phyloP scores from a whole-genome alignment of 2,888 invertebrate species.

The Aphodius granarius region DNA sequence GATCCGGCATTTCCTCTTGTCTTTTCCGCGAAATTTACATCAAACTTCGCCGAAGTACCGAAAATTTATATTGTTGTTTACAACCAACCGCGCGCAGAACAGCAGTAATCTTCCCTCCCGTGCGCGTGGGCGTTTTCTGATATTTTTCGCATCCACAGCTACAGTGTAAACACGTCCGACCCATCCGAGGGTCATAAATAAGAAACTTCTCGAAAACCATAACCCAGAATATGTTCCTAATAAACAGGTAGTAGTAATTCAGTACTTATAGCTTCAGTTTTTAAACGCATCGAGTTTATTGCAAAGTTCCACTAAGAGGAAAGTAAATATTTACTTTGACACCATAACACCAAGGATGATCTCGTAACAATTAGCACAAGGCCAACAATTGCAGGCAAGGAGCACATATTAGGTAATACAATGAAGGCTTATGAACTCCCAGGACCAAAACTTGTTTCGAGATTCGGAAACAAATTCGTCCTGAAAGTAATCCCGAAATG shows the following conservation, averaged over 20 bases:
- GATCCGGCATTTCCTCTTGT: neutral
- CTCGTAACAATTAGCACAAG: too few relatives aligned
- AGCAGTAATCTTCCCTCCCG: neutral
- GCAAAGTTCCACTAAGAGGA: neutral
- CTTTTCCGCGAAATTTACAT: neutral
- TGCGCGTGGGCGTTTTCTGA: neutral
- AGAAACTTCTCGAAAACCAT: neutral
- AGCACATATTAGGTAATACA: too few relatives aligned
- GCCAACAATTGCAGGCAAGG: too few relatives aligned
- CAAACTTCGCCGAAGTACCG: neutral
- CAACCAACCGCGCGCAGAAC: neutral
- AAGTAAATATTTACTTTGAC: neutral
- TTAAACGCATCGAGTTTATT: neutral
- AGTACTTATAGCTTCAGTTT: neutral
- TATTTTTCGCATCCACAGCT: neutral
- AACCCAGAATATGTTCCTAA: neutral
- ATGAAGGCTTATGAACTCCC: too few relatives aligned
- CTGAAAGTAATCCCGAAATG: too few relatives aligned
- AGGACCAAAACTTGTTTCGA: too few relatives aligned
- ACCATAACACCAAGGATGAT: too few relatives aligned
- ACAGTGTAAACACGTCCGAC: neutral
- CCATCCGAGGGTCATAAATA: neutral
- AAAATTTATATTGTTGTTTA: neutral
- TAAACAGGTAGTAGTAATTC: neutral
- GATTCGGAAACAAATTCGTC: too few relatives aligned